Evolutionary conservation across 2,888 invertebrate genomes (phyloP).

Genomic region (Xanthia togata): DNA sequence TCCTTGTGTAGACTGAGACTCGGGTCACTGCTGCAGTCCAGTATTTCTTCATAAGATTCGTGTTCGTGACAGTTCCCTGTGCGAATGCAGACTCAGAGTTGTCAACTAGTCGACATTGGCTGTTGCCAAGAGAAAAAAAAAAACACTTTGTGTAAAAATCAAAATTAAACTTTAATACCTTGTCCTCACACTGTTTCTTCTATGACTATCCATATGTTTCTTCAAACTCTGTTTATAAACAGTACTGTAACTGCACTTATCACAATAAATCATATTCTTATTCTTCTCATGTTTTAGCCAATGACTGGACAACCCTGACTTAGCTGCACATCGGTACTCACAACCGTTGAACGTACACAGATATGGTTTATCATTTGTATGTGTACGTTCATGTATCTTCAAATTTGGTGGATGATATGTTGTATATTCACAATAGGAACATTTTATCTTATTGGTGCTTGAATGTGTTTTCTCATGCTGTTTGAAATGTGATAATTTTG

Average conservation of each 20-base stretch:
- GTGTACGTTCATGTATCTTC: constrained; percentile 72
- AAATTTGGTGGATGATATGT: constrained; percentile 68
- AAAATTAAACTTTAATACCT: constrained; percentile 19
- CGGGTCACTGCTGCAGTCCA: no score
- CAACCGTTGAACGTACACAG: constrained; percentile 38
- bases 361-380: constrained; percentile 63
- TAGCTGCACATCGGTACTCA: constrained; percentile 60
- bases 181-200: constrained; percentile 63
- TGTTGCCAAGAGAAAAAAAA: no score
- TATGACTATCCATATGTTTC: constrained; percentile 73
- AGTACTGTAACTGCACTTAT: constrained; percentile 77
- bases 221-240: constrained; percentile 75
- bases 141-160: not conserved
- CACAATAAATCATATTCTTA: constrained; percentile 74
- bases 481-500: constrained; percentile 58
- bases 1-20: no score
- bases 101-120: no score
- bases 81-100: no score
- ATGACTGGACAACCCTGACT: constrained; percentile 74
- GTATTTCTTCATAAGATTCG: no score
- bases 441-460: constrained; percentile 11
- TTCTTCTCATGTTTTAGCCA: constrained; percentile 71
- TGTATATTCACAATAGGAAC: constrained; percentile 49
- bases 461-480: constrained; percentile 56
- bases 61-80: no score